Evolutionary conservation across 1,140 invertebrate genomes (phyloP).

Genomic region (Heliconius eleuchia): DNA sequence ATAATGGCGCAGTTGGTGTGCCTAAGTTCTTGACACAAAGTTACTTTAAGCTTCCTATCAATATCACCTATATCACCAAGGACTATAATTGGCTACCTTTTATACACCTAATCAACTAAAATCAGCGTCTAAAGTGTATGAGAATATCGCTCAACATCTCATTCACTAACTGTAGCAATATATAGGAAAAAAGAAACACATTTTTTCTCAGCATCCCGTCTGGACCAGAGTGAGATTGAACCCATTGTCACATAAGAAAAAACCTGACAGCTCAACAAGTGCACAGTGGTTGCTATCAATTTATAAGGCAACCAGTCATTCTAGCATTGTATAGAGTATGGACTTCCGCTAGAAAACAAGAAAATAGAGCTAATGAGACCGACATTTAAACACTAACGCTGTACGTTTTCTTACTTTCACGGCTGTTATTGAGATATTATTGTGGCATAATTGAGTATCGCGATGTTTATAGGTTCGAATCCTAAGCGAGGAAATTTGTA

Average conservation of each 20-base stretch:
- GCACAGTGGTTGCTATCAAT: slow-evolving; percentile 22
- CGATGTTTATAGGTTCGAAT: not conserved
- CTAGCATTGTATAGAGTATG: slow-evolving; percentile 29
- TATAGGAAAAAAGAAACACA: not conserved
- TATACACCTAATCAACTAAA: not conserved
- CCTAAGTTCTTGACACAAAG: too few relatives aligned
- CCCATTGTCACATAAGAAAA: slow-evolving; percentile 6
- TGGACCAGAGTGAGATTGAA: not conserved
- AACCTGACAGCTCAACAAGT: slow-evolving; percentile 29
- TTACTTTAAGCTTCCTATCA: too few relatives aligned
- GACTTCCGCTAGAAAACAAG: slow-evolving; percentile 32
- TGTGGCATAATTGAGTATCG: not conserved
- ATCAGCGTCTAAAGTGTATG: not conserved
- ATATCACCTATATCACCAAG: too few relatives aligned
- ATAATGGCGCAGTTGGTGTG: too few relatives aligned
- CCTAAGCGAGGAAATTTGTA: not conserved
- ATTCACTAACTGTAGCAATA: not conserved
- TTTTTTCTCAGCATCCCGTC: slow-evolving; percentile 12
- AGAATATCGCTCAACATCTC: not conserved
- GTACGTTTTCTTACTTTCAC: slow-evolving; percentile 8
- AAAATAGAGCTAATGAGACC: slow-evolving; percentile 25
- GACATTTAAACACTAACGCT: slow-evolving; percentile 24
- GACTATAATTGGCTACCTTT: not conserved
- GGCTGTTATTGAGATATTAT: not conserved
- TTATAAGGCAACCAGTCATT: slow-evolving; percentile 33